Base-by-base conservation (phyloP, 2,888 invertebrate species). In the Malthinus flaveolus region DNA sequence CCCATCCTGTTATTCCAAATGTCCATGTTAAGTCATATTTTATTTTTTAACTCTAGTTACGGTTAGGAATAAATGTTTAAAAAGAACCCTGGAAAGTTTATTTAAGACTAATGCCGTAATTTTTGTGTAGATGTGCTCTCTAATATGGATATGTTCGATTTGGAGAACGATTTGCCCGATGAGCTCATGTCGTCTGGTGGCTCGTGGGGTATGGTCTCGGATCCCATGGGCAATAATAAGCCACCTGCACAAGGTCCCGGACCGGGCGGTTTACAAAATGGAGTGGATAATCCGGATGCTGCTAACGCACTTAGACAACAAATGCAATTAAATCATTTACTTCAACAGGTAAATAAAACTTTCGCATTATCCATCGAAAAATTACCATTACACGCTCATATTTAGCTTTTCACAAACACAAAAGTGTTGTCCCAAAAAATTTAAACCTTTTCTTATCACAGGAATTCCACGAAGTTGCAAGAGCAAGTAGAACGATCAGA, bases 131-230 rank as follows among this genome's bases (percentile, higher is more conserved):
- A 91, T 85, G 87, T 89, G 78, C 87, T 90, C 78, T 88, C 91
- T 68, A 91, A 89, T 82, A 87, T 88, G 78, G 90, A 90, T 76
- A 91, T 92, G 86, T 90, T 91, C 78, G 91, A 92, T 81, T 84
- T 95, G 79, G 95, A 95, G 80, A 93, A 93, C 80, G 91, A 93
- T 80, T 86, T 95, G 71, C 95, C 95, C 44, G 94, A 95, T 81
- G 95, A 95, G 80, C 83, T 95, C 67, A 90, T 93, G 79, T 84
- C 86, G 52, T 86, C 87, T 56, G 85, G 87, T 67, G 73, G 76
- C 42, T 86, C 88, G 69, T 92, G 92, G 91, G 87, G 88, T 61
- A 78, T 84, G 59, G 55, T 66, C 36, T 63, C 66, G 32, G 89
- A 90, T 74, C 85, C 85, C 61, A 75, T 78, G 65, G 77, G 75